Base-by-base conservation (phyloP, 1,140 invertebrate genomes). In the Ruditapes philippinarum region DNA sequence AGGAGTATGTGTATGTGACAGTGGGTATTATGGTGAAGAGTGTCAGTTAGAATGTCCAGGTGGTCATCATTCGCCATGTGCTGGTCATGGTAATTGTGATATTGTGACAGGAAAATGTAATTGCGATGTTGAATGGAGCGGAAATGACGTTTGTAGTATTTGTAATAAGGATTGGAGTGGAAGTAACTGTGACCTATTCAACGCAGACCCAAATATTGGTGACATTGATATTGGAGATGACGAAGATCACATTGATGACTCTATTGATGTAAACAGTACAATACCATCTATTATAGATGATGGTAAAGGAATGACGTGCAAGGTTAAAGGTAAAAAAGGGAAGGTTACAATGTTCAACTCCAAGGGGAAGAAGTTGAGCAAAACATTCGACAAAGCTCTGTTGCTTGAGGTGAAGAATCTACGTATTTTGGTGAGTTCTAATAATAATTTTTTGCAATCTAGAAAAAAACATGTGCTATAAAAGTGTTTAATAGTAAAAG, bases 31-130 rank as follows among this genome's bases (percentile, higher is more conserved):
- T 54, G 87, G 87, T n/a, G 40, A 5, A 19, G 31, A 74, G 38
- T 89, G 87, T 33, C 31, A 60, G n/a, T 36, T 73, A 19, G 79
- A 89, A 76, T 89, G 87, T 40, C 79, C 87, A 22, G 87, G 87
- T 19, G 87, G 87, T 36, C 70, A 83, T 76, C 14, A n/a, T n/a
- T 57, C 62, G 14, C 78, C 79, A 0, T 89, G 87, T 57, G 68
- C n/a, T 12, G n/a, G 57, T 11, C 87, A 89, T 65, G 87, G 87
- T 11, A 40, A 22, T n/a, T 89, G 87, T 83, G 62, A 89, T 28
- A 60, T 49, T 28, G 40, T n/a, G 9, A 89, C 78, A 45, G 87
- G 87, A 42, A 36, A n/a, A 25, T 89, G 87, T 83, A 45, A 38
- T 0, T 89, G 87, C 33, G 31, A 82, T 22, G 22, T 31, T n/a